A percentile compares a stretch with the other conserved stretches of the same genome.
Conservation (phyloP, 1,140 invertebrate genomes). For the Zaprionus tsacasi region DNA sequence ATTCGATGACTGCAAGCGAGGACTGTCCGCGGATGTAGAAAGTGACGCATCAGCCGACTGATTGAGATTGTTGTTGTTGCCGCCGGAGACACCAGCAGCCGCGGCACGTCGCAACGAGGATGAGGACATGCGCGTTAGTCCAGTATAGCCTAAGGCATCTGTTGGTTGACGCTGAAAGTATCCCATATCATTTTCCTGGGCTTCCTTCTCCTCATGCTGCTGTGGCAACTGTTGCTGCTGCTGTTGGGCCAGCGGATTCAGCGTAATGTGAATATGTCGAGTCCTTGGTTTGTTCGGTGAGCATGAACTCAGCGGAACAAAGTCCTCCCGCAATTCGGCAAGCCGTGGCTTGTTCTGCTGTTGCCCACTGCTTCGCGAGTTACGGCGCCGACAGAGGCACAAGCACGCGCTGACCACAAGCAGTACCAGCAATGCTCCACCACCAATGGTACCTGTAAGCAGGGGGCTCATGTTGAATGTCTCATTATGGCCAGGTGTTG, state of each 20-base stretch:
- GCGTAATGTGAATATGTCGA: constrained; percentile 88
- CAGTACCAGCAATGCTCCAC: constrained; percentile 65
- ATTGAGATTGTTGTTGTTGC: constrained; percentile 72
- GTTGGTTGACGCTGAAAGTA: constrained; percentile 60
- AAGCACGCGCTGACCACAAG: constrained; percentile 71
- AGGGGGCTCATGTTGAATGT: constrained; percentile 64
- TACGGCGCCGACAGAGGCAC: constrained; percentile 79
- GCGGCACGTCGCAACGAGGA: constrained; percentile 61
- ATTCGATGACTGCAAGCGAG: constrained; percentile 38
- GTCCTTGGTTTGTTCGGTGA: constrained; percentile 59
- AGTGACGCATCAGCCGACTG: constrained; percentile 70
- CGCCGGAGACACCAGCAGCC: constrained; percentile 51
- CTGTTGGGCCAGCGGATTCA: constrained; percentile 87
- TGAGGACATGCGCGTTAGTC: constrained; percentile 53
- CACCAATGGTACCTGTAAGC: constrained; percentile 64
- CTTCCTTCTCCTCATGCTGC: constrained; percentile 60
- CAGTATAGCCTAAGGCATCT: constrained; percentile 42
- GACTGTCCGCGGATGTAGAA: constrained; percentile 27
- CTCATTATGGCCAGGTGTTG: constrained; percentile 68
- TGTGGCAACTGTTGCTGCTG: constrained; percentile 52
- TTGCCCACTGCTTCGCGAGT: constrained; percentile 71
- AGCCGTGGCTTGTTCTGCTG: constrained; percentile 77
- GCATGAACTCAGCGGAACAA: constrained; percentile 78
- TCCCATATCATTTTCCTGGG: constrained; percentile 52
- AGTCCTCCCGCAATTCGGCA: constrained; percentile 61